phyloP scores from a whole-genome alignment of 2,888 invertebrate species.

The Tetragonisca angustula region DNA sequence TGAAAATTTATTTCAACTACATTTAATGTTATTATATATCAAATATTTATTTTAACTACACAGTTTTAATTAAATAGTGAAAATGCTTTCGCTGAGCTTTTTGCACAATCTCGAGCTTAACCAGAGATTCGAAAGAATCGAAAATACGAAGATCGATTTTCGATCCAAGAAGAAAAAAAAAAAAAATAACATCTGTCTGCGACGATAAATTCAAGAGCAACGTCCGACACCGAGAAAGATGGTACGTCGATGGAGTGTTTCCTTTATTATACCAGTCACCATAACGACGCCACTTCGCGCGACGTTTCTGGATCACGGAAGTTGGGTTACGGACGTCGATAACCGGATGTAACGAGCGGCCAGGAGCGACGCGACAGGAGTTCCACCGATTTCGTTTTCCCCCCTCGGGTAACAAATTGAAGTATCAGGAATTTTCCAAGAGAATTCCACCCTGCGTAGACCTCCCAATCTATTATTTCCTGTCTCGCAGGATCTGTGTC shows the following conservation, averaged over 20 bases:
- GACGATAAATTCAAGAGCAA: background rate
- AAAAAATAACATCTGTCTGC: no score
- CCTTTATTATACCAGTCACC: constrained; percentile 23
- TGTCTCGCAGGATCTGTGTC: background rate
- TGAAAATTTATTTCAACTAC: no score
- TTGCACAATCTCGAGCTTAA: no score
- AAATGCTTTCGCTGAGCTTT: no score
- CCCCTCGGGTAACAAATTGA: constrained; percentile 42
- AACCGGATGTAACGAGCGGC: constrained; percentile 41
- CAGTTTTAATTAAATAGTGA: no score
- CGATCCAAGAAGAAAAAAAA: no score
- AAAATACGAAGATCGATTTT: no score
- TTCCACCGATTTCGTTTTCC: constrained; percentile 43
- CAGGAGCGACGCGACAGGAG: background rate
- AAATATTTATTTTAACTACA: no score
- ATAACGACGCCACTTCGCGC: constrained; percentile 41
- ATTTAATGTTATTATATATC: no score
- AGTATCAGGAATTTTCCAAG: constrained; percentile 41
- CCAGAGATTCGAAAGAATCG: no score
- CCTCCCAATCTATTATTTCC: constrained; percentile 13
- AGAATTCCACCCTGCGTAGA: background rate
- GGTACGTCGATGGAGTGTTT: background rate
- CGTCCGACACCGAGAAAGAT: background rate
- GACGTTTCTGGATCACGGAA: constrained; percentile 26
- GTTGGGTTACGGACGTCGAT: constrained; percentile 37